A percentile compares a stretch with the other conserved stretches of the same genome.
Evolutionary conservation across 2,888 invertebrate species (phyloP).

Genomic region (Dastarcus helophoroides): DNA sequence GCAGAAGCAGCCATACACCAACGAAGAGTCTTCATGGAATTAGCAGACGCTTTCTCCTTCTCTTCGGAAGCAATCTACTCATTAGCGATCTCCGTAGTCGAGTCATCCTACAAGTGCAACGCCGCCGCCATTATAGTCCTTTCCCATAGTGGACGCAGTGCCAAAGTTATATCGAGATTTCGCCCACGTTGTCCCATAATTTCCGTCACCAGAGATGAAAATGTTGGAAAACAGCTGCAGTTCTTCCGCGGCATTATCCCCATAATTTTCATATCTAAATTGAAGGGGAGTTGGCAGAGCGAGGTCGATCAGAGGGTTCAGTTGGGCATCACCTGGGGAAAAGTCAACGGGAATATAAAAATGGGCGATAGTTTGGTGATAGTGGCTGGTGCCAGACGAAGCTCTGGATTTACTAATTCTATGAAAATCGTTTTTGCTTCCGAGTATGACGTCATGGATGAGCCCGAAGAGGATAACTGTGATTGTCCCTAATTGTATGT

Average conservation of each 20-base stretch:
- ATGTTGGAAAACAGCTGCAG: constrained; percentile 57
- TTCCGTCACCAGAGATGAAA: constrained; percentile 56
- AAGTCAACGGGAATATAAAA: constrained; percentile 50
- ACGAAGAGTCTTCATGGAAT: constrained; percentile 52
- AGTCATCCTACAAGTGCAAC: constrained; percentile 57
- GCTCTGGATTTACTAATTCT: constrained; percentile 57
- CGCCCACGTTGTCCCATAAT: constrained; percentile 64
- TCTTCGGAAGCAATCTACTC: constrained; percentile 70
- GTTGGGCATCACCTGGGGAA: constrained; percentile 49
- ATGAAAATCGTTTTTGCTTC: constrained; percentile 50
- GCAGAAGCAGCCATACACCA: constrained; percentile 78
- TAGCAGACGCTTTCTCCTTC: constrained; percentile 31
- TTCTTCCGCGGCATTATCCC: constrained; percentile 44
- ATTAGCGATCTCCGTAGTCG: constrained; percentile 60
- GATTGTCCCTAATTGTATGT: background rate
- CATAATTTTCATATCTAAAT: constrained; percentile 41
- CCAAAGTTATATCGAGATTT: constrained; percentile 55
- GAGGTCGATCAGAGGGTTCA: constrained; percentile 51
- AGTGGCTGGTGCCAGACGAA: constrained; percentile 60
- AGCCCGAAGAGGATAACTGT: constrained; percentile 3
- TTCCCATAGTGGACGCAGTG: constrained; percentile 62
- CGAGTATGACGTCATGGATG: constrained; percentile 18
- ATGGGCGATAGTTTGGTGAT: constrained; percentile 58
- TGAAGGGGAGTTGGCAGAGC: constrained; percentile 41
- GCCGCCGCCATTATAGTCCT: constrained; percentile 68